phyloP scores from a whole-genome alignment of 2,888 invertebrate species.

The Omphaloscelis lunosa region DNA sequence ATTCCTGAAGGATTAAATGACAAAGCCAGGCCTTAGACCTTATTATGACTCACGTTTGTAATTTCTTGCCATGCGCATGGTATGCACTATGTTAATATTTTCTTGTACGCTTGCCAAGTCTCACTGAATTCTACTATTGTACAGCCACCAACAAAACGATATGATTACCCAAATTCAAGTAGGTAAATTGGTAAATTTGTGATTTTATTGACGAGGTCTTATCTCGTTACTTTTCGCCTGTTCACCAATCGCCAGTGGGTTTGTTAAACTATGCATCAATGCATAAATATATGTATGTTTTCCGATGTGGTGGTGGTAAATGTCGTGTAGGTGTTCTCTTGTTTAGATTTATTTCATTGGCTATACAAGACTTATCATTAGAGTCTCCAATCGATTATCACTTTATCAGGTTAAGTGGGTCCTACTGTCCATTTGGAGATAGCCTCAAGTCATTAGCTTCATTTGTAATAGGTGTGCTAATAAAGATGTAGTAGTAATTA shows the following conservation, averaged over 20 bases:
- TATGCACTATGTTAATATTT: slow-evolving; percentile 71
- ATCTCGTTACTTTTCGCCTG: neutral
- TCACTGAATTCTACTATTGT: slow-evolving; percentile 61
- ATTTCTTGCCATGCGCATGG: slow-evolving; percentile 60
- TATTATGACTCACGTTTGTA: slow-evolving; percentile 52
- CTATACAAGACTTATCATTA: too few relatives aligned
- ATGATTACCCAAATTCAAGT: slow-evolving; percentile 46
- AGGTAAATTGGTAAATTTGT: slow-evolving; percentile 16
- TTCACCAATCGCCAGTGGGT: neutral
- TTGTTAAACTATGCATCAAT: slow-evolving; percentile 7
- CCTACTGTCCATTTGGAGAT: neutral
- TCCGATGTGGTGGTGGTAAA: neutral
- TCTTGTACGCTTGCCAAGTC: slow-evolving; percentile 71
- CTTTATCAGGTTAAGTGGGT: neutral
- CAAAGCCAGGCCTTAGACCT: slow-evolving; percentile 46
- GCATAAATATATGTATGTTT: slow-evolving; percentile 1
- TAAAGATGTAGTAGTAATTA: neutral
- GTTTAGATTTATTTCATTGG: neutral
- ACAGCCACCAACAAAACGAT: slow-evolving; percentile 56
- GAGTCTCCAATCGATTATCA: neutral
- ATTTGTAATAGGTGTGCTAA: neutral
- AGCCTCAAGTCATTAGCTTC: neutral
- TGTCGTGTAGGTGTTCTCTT: neutral
- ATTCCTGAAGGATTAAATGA: slow-evolving; percentile 22
- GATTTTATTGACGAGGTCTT: slow-evolving; percentile 12